A percentile compares a stretch with the other conserved stretches of the same genome.
Conservation (phyloP, 1,140 invertebrate species). For the Brachionus rubens region DNA sequence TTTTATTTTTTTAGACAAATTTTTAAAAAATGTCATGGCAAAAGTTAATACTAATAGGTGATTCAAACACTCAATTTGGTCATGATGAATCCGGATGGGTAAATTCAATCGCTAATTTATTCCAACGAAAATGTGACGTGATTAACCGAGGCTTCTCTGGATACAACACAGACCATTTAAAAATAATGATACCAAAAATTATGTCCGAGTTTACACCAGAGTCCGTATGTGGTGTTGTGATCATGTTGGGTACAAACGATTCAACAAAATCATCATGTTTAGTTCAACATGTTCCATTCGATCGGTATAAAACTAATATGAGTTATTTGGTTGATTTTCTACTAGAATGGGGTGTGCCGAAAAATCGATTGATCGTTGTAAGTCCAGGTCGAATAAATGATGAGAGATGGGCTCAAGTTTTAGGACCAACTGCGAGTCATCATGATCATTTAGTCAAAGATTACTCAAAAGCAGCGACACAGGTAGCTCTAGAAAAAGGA, state of each 20-base stretch:
- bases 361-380: constrained; percentile 3
- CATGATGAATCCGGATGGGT: constrained; percentile 4
- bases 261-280: constrained; percentile 51
- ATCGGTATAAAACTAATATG: constrained; percentile 55
- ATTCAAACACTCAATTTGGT: constrained; percentile 41
- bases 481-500: constrained; percentile 6
- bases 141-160: constrained; percentile 60
- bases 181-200: constrained; percentile 54
- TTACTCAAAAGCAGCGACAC: not conserved
- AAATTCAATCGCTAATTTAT: not conserved
- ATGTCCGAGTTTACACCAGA: constrained; percentile 51
- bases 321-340: constrained; percentile 50
- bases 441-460: constrained; percentile 6
- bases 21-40: constrained; percentile 26
- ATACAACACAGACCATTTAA: constrained; percentile 57
- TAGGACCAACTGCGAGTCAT: not conserved
- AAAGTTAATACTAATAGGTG: constrained; percentile 28
- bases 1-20: too few species aligned
- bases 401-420: constrained; percentile 1
- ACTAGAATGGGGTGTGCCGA: not conserved
- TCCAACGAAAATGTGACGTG: constrained; percentile 59
- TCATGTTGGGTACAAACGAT: constrained; percentile 61
- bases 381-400: constrained; percentile 27
- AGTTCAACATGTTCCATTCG: constrained; percentile 57
- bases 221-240: constrained; percentile 53